Evolutionary conservation across 2,888 invertebrate species (phyloP), one percentile per base, ranked within the genome.

Genomic region (Drosophila anomelani): DNA sequence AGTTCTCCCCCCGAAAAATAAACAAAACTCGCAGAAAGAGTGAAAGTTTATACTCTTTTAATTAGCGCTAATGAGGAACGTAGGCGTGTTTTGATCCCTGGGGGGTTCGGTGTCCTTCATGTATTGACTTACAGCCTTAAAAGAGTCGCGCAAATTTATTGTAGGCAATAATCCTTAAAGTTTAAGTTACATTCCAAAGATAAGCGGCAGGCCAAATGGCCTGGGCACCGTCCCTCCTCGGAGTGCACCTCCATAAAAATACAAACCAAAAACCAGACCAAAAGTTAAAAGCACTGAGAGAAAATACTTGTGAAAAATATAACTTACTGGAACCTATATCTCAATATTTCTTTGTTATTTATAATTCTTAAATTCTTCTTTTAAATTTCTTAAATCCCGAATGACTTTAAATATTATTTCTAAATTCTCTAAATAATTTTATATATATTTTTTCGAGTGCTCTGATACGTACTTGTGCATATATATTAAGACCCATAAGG

Each of bases 101-200:
- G 54, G 59, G 46, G 54, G 41, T 20, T 41, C 10, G 6, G 46
- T 12, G 53, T 61, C 23, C 15, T 32, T 39, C 26, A 17, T 55
- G 71, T 80, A 86, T 84, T 84, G 81, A 66, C 79, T 84, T 84
- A 80, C 84, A 80, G 66, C 54, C 71, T 75, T 75, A 76, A 85
- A 78, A 87, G 80, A 71, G 70, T 75, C 74, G 69, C 75, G 79
- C 85, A 83, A 86, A 90, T 90, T 90, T 90, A 89, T 90, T 88
- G 89, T 81, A 81, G 89, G 90, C 81, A 90, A 89, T 90, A 90
- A 90, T 89, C 90, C 89, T 90, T 89, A 85, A 90, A 89, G 89
- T 89, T 90, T 90, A 89, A 90, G 89, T 90, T 85, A 90, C 90
- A 90, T 90, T 90, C 90, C 83, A 79, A 57, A 90, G 89, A 90